phyloP scores from a whole-genome alignment of 2,113 vertebrate species.

The Cebidichthys violaceus region DNA sequence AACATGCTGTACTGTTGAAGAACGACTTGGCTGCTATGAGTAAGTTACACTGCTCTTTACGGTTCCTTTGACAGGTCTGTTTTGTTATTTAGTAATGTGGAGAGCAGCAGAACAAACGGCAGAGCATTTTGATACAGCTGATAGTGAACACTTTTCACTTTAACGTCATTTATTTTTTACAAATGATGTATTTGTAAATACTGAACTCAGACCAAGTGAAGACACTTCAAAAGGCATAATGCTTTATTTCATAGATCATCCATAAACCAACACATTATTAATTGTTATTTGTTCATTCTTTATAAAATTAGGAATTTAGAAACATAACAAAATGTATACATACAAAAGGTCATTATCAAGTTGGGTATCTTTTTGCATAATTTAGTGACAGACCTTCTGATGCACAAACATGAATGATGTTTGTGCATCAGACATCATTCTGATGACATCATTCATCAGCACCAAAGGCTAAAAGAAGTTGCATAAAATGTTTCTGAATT shows the following conservation, averaged over 20 bases:
- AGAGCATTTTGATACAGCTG: not conserved
- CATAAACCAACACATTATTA: conserved; percentile 49
- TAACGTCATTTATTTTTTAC: not conserved
- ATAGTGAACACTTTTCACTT: not conserved
- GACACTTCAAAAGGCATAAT: conserved; percentile 58
- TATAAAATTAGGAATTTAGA: conserved; percentile 42
- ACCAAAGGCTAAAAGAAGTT: conserved; percentile 47
- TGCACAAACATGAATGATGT: conserved; percentile 4
- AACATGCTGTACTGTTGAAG: not conserved
- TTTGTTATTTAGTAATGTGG: not conserved
- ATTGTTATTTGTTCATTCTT: conserved; percentile 17
- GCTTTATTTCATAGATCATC: conserved; percentile 78
- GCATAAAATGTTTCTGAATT: conserved; percentile 50
- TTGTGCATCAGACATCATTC: too few relatives aligned
- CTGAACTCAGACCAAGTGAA: conserved; percentile 10
- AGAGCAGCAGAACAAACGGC: not conserved
- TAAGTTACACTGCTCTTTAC: not conserved
- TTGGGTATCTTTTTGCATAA: not conserved
- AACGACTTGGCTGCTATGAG: conserved; percentile 15
- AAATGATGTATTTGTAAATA: not conserved
- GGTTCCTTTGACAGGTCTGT: not conserved
- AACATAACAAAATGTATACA: conserved; percentile 40
- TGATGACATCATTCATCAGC: too few relatives aligned
- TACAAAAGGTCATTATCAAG: conserved; percentile 25
- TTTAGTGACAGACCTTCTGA: conserved; percentile 12